Evolutionary conservation across 2,797 vertebrate genomes (phyloP).

Genomic region (Paedocypris micromegethes): DNA sequence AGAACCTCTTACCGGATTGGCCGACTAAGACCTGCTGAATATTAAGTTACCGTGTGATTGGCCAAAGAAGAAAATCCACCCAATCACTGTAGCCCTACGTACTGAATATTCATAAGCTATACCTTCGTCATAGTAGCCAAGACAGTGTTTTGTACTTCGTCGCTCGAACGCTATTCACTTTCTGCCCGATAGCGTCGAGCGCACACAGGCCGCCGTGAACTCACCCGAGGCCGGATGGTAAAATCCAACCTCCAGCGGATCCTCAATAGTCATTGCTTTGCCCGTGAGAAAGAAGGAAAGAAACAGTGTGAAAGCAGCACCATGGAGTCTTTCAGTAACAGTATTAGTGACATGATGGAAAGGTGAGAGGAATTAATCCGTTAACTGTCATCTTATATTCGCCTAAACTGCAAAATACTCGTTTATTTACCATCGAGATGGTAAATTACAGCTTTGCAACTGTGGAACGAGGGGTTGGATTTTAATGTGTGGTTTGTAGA

Average conservation of each 20-base stretch:
- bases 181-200: conserved; percentile 57
- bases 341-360: conserved; percentile 73
- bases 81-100: no score
- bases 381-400: no score
- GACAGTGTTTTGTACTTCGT: background rate
- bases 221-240: conserved; percentile 80
- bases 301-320: conserved; percentile 52
- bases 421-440: no score
- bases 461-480: no score
- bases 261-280: conserved; percentile 83
- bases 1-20: background rate
- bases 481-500: no score
- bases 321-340: conserved; percentile 70
- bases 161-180: conserved; percentile 47
- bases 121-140: conserved; percentile 12
- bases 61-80: no score
- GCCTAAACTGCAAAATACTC: no score
- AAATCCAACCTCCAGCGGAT: conserved; percentile 86
- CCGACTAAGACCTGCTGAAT: no score
- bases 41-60: no score
- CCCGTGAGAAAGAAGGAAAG: conserved; percentile 82
- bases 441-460: no score
- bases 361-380: conserved; percentile 62
- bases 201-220: conserved; percentile 67
- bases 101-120: background rate